These are phyloP conservation scores for Callospermophilus lateralis DNA, from an alignment of 2,113 vertebrate genomes.

Conservation along the genomic window DNA sequence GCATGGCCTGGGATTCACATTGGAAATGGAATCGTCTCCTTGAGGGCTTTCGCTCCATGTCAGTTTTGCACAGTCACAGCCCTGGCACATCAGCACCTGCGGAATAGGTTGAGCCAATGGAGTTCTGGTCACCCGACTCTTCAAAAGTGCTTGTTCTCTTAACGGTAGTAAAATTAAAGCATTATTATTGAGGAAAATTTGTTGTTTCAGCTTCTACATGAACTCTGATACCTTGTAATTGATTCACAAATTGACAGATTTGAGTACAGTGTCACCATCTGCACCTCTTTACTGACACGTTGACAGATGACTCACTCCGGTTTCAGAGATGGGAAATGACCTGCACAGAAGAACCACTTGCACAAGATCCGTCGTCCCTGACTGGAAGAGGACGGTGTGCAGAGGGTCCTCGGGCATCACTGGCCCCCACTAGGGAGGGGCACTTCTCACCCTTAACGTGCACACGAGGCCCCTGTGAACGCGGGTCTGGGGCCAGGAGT, in stretches of 20 bases:
- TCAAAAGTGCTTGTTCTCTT: neutral
- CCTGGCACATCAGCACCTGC: fast-evolving
- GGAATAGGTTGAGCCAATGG: neutral
- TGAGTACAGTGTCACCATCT: neutral
- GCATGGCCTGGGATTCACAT: slow-evolving; percentile 57
- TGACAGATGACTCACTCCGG: neutral
- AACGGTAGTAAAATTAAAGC: neutral
- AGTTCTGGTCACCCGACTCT: neutral
- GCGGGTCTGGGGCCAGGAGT: neutral
- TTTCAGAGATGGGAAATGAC: neutral
- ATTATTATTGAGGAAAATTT: neutral
- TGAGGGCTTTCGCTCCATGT: slow-evolving; percentile 56
- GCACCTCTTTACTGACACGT: neutral
- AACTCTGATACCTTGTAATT: neutral
- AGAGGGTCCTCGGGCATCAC: neutral
- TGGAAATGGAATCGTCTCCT: slow-evolving; percentile 78
- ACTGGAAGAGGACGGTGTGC: neutral
- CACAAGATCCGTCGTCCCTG: neutral
- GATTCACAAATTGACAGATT: neutral
- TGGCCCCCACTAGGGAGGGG: neutral
- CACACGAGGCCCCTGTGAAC: fast-evolving
- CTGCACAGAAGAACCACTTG: neutral
- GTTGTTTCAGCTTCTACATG: fast-evolving
- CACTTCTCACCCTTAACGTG: fast-evolving
- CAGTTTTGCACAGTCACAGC: slow-evolving; percentile 60